These are phyloP conservation scores for Epizoanthus fatuus DNA, from an alignment of 92 coral and sea anemone genomes.

Conservation along the genomic window DNA sequence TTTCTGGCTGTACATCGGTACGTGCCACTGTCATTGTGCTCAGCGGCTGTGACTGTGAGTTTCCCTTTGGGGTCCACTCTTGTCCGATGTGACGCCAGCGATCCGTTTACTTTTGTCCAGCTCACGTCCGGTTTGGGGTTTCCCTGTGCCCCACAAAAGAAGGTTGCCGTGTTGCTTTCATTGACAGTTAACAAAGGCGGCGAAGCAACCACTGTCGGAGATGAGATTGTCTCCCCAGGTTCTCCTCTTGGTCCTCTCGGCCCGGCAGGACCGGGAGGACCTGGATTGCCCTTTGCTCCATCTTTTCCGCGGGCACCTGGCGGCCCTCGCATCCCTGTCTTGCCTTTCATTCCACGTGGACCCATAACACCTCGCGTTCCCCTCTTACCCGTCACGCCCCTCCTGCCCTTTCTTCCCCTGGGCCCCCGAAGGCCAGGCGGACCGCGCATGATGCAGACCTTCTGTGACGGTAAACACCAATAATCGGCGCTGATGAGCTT, in stretches of 20 bases:
- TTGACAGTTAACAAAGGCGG: slow-evolving; percentile 6
- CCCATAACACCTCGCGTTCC: slow-evolving; percentile 19
- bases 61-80: not conserved
- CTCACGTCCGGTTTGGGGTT: slow-evolving; percentile 32
- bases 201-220: slow-evolving; percentile 9
- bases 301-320: not conserved
- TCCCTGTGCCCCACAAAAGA: slow-evolving; percentile 30
- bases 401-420: slow-evolving; percentile 17
- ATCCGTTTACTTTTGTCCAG: slow-evolving; percentile 30
- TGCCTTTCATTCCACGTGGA: not conserved
- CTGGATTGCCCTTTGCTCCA: slow-evolving; percentile 1
- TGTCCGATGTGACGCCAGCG: not conserved
- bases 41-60: not conserved
- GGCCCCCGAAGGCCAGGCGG: slow-evolving; percentile 32
- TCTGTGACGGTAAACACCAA: slow-evolving; percentile 1
- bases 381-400: not conserved
- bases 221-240: slow-evolving; percentile 24
- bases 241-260: slow-evolving; percentile 21
- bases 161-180: slow-evolving; percentile 5
- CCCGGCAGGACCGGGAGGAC: slow-evolving; percentile 1
- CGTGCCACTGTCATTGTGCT: slow-evolving; percentile 7
- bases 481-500: slow-evolving; percentile 4
- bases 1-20: not conserved
- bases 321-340: slow-evolving; percentile 10
- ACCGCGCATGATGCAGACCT: slow-evolving; percentile 34